A percentile compares a stretch with the other conserved stretches of the same genome.
These are phyloP conservation scores for Corythornis cristatus DNA, from an alignment of 2,113 vertebrate genomes.

Conservation along the genomic window DNA sequence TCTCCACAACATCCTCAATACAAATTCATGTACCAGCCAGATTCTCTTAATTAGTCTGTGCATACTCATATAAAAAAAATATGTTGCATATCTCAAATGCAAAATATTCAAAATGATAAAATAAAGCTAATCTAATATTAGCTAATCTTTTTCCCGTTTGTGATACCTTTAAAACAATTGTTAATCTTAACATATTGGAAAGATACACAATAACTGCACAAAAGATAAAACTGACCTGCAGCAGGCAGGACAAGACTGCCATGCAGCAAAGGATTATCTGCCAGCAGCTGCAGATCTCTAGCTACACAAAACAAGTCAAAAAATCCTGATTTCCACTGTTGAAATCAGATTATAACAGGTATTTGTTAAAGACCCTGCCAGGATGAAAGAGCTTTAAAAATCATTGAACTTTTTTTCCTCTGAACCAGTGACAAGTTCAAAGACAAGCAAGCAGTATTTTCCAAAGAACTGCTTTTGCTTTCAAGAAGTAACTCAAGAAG, in stretches of 20 bases:
- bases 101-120: background rate
- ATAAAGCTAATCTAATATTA: background rate
- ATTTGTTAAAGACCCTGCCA: background rate
- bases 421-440: background rate
- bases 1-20: background rate
- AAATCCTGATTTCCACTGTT: background rate
- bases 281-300: background rate
- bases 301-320: background rate
- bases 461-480: background rate
- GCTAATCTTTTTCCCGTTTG: background rate
- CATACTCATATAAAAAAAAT: background rate
- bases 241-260: background rate
- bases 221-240: background rate
- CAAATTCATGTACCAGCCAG: background rate
- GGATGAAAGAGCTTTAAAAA: background rate
- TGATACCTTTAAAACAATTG: background rate
- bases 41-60: background rate
- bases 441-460: background rate
- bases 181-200: background rate
- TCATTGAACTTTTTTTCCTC: background rate
- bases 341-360: background rate
- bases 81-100: background rate
- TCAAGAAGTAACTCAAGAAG: background rate
- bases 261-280: background rate
- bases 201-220: background rate